Evolutionary conservation across 2,888 invertebrate genomes (phyloP).

Genomic region (Magallana nippona): DNA sequence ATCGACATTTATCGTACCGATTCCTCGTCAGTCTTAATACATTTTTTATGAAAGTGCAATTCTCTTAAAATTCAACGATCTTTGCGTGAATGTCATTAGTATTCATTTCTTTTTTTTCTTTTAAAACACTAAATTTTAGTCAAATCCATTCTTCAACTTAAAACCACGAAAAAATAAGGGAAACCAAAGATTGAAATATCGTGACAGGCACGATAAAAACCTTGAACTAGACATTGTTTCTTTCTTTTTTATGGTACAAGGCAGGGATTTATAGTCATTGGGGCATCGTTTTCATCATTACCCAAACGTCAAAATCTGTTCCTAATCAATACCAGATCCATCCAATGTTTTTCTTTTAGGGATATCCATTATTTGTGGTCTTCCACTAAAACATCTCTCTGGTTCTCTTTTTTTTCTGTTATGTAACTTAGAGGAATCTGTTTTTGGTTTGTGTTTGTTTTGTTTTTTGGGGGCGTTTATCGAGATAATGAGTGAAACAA

Average conservation of each 20-base stretch:
- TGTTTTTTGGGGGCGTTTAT: no score
- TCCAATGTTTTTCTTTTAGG: background rate
- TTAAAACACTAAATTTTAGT: background rate
- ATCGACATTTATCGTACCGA: no score
- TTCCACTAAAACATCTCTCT: background rate
- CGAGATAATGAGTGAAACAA: no score
- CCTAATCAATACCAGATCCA: background rate
- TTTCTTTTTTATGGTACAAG: background rate
- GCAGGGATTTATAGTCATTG: background rate
- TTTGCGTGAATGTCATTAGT: background rate
- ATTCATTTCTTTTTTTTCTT: background rate
- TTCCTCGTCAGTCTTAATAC: no score
- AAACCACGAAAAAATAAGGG: background rate
- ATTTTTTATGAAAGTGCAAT: no score
- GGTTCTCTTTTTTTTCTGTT: background rate
- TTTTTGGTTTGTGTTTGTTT: no score
- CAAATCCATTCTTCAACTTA: background rate
- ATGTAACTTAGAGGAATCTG: background rate
- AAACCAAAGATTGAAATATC: conserved; percentile 11
- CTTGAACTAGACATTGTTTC: conserved; percentile 11
- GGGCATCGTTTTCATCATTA: conserved; percentile 10
- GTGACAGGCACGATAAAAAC: conserved; percentile 4
- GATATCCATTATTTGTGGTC: background rate
- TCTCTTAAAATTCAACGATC: no score
- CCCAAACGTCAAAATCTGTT: conserved; percentile 21